Evolutionary conservation across 2,888 invertebrate species (phyloP).

Genomic region (Drosophila recens): DNA sequence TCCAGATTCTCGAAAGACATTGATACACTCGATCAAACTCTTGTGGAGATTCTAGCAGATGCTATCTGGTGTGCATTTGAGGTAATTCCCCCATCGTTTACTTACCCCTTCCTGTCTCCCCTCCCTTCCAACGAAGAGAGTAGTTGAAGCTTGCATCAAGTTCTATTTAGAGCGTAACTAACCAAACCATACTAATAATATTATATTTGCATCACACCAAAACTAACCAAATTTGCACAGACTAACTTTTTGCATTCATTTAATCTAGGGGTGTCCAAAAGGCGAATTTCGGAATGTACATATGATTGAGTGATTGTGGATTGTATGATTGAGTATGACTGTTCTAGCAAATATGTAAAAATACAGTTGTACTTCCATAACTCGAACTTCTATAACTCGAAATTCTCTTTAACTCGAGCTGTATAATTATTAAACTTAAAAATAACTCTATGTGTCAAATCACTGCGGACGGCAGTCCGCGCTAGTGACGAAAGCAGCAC

Average conservation of each 20-base stretch:
- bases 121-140: not conserved
- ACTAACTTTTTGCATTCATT: not conserved
- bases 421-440: too few relatives aligned
- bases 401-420: too few relatives aligned
- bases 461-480: too few relatives aligned
- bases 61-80: conserved; percentile 87
- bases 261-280: not conserved
- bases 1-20: conserved; percentile 86
- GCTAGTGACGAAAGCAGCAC: too few relatives aligned
- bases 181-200: not conserved
- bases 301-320: not conserved
- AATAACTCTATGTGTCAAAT: too few relatives aligned
- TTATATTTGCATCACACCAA: not conserved
- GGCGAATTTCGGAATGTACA: not conserved
- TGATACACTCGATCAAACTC: conserved; percentile 84
- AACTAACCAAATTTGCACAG: not conserved
- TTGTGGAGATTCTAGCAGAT: conserved; percentile 87
- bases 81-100: conserved; percentile 86
- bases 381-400: too few relatives aligned
- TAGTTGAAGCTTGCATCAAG: not conserved
- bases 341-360: not conserved
- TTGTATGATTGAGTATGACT: too few relatives aligned
- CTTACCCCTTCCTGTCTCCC: conserved; percentile 86
- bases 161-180: not conserved
- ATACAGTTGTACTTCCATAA: too few relatives aligned